These are phyloP conservation scores for Rhodophaea formosa DNA, from an alignment of 2,888 invertebrate genomes.

Conservation along the genomic window DNA sequence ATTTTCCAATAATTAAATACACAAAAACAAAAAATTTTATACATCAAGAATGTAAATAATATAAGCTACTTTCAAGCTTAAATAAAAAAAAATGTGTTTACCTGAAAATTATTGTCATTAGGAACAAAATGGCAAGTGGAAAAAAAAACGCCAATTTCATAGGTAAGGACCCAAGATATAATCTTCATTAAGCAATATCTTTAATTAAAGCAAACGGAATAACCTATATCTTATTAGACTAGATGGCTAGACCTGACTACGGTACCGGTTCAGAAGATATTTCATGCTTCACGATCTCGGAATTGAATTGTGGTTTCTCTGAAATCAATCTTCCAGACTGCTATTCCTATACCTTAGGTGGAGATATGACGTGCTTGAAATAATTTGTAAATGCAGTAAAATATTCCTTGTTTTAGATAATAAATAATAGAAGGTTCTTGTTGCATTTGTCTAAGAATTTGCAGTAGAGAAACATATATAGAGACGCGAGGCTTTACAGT, in stretches of 20 bases:
- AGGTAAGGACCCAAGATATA: too few species aligned
- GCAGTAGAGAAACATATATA: background rate
- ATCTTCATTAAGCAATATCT: too few species aligned
- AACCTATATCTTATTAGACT: too few species aligned
- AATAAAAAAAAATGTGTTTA: too few species aligned
- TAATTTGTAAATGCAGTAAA: slow-evolving; percentile 5
- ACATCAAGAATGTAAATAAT: too few species aligned
- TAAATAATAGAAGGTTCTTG: background rate
- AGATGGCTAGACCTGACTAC: background rate
- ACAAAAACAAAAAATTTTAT: too few species aligned
- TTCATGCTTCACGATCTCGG: slow-evolving; percentile 4
- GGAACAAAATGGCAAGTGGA: too few species aligned
- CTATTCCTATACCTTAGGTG: background rate
- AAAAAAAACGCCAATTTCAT: too few species aligned
- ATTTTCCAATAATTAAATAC: too few species aligned
- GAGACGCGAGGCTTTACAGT: background rate
- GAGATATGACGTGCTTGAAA: background rate
- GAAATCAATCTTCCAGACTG: slow-evolving; percentile 8
- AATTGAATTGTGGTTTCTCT: slow-evolving; percentile 12
- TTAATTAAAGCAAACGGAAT: too few species aligned
- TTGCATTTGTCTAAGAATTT: background rate
- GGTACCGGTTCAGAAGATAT: background rate
- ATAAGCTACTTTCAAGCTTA: too few species aligned
- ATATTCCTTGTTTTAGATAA: background rate
- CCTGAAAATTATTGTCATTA: too few species aligned